Evolutionary conservation across 2,888 invertebrate species (phyloP).

Genomic region (Embidobia sp.): DNA sequence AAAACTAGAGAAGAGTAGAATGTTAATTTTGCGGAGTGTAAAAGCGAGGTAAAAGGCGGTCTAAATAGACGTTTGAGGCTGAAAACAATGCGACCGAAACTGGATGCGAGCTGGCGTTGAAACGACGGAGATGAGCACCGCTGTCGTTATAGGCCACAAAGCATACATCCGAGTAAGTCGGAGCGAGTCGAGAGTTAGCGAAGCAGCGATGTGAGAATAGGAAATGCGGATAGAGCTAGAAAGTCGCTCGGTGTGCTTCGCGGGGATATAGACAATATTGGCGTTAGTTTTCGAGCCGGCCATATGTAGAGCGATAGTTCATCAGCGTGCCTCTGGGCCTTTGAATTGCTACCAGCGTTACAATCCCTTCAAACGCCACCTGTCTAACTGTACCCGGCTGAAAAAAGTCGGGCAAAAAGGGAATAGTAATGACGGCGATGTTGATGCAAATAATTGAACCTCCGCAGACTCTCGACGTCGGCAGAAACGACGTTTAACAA

Average conservation of each 20-base stretch:
- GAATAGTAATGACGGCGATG: constrained; percentile 33
- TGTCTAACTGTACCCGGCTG: constrained; percentile 53
- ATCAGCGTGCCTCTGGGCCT: constrained; percentile 59
- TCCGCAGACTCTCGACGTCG: background rate
- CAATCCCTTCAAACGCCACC: constrained; percentile 59
- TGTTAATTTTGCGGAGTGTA: too few relatives aligned
- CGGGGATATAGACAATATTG: constrained; percentile 63
- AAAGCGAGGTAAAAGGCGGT: too few relatives aligned
- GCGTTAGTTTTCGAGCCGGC: constrained; percentile 58
- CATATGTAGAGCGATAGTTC: constrained; percentile 66
- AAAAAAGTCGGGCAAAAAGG: constrained; percentile 11
- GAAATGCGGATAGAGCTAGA: constrained; percentile 63
- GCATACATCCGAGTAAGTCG: constrained; percentile 54
- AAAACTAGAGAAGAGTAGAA: too few relatives aligned
- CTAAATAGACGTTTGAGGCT: too few relatives aligned
- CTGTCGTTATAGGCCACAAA: constrained; percentile 63
- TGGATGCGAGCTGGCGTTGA: background rate
- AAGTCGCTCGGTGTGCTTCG: constrained; percentile 54
- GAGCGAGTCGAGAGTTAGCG: constrained; percentile 52
- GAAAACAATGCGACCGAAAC: too few relatives aligned
- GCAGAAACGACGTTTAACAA: too few relatives aligned
- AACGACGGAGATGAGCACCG: constrained; percentile 55
- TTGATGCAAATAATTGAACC: constrained; percentile 9
- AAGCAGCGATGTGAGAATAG: constrained; percentile 61
- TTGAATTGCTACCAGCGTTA: constrained; percentile 53